Conservation (phyloP, 2,797 vertebrate genomes). For the Dallia pectoralis region DNA sequence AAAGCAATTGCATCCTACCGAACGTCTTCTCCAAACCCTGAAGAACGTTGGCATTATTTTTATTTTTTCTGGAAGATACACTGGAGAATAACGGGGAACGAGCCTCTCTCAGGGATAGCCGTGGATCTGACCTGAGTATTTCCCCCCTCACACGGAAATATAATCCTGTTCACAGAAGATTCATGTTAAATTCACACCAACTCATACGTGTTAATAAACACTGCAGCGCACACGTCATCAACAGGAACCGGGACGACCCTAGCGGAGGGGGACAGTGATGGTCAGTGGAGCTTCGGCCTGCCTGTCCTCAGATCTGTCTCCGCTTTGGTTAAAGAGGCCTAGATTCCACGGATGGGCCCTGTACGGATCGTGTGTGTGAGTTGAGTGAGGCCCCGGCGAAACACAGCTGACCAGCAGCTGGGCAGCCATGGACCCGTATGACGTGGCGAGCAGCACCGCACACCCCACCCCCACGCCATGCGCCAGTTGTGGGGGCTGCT, state of each 20-base stretch:
- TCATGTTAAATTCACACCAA: conserved; percentile 53
- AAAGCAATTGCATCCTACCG: conserved; percentile 1
- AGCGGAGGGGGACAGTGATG: conserved; percentile 50
- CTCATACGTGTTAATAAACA: conserved; percentile 48
- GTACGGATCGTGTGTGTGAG: conserved; percentile 73
- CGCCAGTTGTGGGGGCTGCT: conserved; percentile 74
- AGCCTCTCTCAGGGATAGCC: conserved; percentile 29
- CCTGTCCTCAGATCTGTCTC: conserved; percentile 55
- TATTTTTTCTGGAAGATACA: conserved; percentile 30
- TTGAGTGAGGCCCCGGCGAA: conserved; percentile 69
- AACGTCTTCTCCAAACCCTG: conserved; percentile 9
- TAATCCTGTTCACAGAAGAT: conserved; percentile 59
- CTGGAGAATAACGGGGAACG: conserved; percentile 30
- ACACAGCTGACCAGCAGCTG: conserved; percentile 60
- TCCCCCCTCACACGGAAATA: conserved; percentile 50
- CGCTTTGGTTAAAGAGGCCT: conserved; percentile 54
- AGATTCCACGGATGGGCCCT: conserved; percentile 69
- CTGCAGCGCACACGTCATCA: conserved; percentile 44
- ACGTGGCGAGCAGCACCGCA: conserved; percentile 59
- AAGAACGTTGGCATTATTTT: conserved; percentile 4
- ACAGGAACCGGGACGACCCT: conserved; percentile 56
- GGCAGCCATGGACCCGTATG: conserved; percentile 76
- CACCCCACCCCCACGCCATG: conserved; percentile 73
- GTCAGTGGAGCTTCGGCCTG: conserved; percentile 43
- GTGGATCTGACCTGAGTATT: conserved; percentile 40